Conservation (phyloP, 2,797 vertebrate species). For the Acanthurus leucopareius region DNA sequence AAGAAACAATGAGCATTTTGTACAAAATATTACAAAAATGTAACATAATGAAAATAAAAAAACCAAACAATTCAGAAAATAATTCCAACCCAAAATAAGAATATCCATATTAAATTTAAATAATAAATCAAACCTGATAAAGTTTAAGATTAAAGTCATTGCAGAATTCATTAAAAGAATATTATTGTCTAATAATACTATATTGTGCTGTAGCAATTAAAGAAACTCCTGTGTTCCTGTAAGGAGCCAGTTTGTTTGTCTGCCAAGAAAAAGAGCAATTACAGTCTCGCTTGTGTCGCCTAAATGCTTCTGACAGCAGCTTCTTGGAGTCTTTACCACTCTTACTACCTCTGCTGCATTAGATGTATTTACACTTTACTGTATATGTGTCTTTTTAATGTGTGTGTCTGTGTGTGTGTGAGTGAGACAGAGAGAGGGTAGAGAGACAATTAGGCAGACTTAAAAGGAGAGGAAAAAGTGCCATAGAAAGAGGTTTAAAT, state of each 20-base stretch:
- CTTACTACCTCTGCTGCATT: constrained; percentile 41
- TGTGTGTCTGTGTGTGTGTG: constrained; percentile 25
- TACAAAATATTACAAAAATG: no score
- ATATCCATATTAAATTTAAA: no score
- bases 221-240: constrained; percentile 26
- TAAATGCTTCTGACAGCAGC: constrained; percentile 70
- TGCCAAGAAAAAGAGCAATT: constrained; percentile 45
- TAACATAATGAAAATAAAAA: no score
- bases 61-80: no score
- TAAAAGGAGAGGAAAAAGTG: background rate
- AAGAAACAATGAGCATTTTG: no score
- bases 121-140: no score
- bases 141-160: no score
- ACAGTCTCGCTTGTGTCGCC: constrained; percentile 33
- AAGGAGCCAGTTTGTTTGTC: constrained; percentile 22
- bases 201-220: constrained; percentile 4
- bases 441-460: background rate
- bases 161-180: background rate
- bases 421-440: background rate
- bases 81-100: no score
- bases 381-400: constrained; percentile 8
- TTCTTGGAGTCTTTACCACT: constrained; percentile 44
- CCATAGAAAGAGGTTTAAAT: constrained; percentile 2
- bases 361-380: constrained; percentile 40
- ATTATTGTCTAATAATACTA: background rate